Evolutionary conservation across 2,888 invertebrate species (phyloP).

Genomic region (Caprella mutica): DNA sequence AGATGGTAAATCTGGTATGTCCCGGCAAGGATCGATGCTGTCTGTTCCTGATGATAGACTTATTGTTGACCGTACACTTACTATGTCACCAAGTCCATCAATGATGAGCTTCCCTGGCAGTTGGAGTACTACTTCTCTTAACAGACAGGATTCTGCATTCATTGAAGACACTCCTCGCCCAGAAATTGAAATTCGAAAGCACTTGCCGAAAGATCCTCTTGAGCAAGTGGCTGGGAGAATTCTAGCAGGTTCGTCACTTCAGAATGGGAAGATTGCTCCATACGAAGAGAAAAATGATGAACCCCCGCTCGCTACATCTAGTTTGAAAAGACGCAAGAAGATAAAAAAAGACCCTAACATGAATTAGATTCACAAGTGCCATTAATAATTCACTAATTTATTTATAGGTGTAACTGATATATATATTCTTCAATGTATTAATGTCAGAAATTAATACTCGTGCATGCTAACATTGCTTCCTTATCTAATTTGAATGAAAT

Average conservation of each 20-base stretch:
- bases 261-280: slow-evolving; percentile 9
- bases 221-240: slow-evolving; percentile 30
- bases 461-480: too few relatives aligned
- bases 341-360: slow-evolving; percentile 5
- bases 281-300: slow-evolving; percentile 8
- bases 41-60: slow-evolving; percentile 32
- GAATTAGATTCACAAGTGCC: too few relatives aligned
- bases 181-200: too few relatives aligned
- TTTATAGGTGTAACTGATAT: too few relatives aligned
- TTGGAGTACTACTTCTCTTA: slow-evolving; percentile 10
- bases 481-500: too few relatives aligned
- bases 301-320: slow-evolving; percentile 22
- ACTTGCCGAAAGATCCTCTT: slow-evolving; percentile 17
- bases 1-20: slow-evolving; percentile 18
- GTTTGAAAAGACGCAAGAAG: slow-evolving; percentile 20
- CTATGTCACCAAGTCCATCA: slow-evolving; percentile 28
- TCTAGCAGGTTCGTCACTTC: slow-evolving; percentile 25
- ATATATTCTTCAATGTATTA: too few relatives aligned
- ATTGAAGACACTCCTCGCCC: background rate
- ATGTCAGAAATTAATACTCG: too few relatives aligned
- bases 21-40: slow-evolving; percentile 26
- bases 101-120: slow-evolving; percentile 25
- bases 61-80: slow-evolving; percentile 24
- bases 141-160: slow-evolving; percentile 8
- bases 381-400: too few relatives aligned